These are phyloP conservation scores for Macrosiphum euphorbiae DNA, from an alignment of 2,888 invertebrate genomes.

Conservation along the genomic window DNA sequence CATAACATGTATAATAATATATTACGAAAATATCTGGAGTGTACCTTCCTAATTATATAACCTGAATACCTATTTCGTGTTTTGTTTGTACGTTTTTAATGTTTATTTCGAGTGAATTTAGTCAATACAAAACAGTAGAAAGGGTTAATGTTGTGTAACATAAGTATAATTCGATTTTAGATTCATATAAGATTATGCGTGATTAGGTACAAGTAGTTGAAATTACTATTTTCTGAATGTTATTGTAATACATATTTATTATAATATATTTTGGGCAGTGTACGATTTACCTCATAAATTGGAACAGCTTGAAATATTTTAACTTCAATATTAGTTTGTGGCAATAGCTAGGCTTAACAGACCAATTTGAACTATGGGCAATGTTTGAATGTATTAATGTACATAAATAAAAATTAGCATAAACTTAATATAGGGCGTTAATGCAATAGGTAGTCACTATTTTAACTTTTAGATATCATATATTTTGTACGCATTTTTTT, in stretches of 20 bases:
- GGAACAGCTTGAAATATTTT: not conserved
- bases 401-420: not conserved
- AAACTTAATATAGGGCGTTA: not conserved
- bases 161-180: not conserved
- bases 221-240: not conserved
- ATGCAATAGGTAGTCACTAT: not conserved
- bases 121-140: not conserved
- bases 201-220: not conserved
- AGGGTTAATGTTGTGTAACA: not conserved
- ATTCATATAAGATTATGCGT: not conserved
- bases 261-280: not conserved
- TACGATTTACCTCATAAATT: not conserved
- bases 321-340: not conserved
- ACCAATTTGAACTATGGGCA: not conserved
- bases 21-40: not conserved
- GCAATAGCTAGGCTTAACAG: not conserved
- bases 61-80: not conserved
- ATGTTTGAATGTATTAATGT: not conserved
- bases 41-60: not conserved
- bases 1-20: not conserved
- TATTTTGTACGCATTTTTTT: not conserved
- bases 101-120: conserved; percentile 1
- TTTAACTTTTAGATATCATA: not conserved
- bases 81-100: conserved; percentile 5
- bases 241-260: not conserved